phyloP scores from a whole-genome alignment of 1,140 invertebrate genomes.

The Rhagoletis pomonella region DNA sequence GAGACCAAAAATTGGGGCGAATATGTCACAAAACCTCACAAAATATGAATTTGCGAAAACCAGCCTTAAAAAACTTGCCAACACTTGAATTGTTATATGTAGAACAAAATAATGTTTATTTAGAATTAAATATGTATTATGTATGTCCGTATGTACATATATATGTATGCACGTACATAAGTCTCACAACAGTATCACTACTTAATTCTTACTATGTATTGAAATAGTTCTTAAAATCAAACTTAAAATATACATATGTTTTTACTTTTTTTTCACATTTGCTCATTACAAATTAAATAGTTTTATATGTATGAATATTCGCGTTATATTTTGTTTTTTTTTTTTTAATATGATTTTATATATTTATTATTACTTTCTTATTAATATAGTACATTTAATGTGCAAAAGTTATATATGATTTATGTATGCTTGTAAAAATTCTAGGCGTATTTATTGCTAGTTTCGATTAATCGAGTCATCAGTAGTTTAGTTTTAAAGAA shows the following conservation, averaged over 20 bases:
- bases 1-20: no score
- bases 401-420: constrained; percentile 17
- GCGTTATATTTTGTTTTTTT: no score
- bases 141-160: not conserved
- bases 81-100: not conserved
- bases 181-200: constrained; percentile 46
- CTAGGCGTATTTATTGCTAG: constrained; percentile 20
- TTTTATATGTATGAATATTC: no score
- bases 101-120: constrained; percentile 44
- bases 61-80: no score
- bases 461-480: constrained; percentile 10
- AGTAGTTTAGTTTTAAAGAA: not conserved
- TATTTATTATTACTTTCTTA: no score
- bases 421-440: constrained; percentile 10
- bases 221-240: not conserved
- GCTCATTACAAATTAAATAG: not conserved
- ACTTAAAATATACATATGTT: not conserved
- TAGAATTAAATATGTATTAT: constrained; percentile 6
- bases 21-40: no score
- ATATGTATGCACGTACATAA: not conserved
- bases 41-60: no score
- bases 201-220: not conserved
- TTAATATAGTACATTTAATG: not conserved
- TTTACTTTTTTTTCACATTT: not conserved
- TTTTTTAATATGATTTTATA: no score